phyloP scores from a whole-genome alignment of 2,797 vertebrate genomes.

The Scolopax rusticola region DNA sequence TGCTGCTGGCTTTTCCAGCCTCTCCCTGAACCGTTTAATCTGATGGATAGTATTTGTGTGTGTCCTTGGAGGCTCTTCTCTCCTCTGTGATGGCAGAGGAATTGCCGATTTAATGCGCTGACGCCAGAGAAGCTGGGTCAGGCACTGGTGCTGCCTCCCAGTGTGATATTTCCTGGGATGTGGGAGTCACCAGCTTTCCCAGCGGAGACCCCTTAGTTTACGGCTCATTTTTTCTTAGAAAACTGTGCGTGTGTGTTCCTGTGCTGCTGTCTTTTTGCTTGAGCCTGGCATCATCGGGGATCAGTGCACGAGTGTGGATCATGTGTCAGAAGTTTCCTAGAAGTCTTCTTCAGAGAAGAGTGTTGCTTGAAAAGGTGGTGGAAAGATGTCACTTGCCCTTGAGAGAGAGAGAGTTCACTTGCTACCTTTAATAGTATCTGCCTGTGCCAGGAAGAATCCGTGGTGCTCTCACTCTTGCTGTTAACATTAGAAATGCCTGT shows the following conservation, averaged over 20 bases:
- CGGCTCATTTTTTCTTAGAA: background rate
- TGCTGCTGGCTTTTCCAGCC: background rate
- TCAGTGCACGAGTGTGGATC: rapidly evolving
- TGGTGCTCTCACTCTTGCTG: background rate
- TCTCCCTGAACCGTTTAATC: background rate
- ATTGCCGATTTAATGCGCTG: background rate
- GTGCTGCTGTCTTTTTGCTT: rapidly evolving
- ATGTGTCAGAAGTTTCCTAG: conserved; percentile 14
- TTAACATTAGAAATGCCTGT: background rate
- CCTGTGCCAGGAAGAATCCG: background rate
- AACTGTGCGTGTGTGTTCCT: background rate
- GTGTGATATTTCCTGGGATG: background rate
- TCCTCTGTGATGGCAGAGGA: background rate
- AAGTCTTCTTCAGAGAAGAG: conserved; percentile 7
- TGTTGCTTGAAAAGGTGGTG: background rate
- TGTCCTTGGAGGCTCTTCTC: background rate
- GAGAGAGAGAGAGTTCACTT: background rate
- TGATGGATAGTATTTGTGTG: background rate
- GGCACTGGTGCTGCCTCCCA: background rate
- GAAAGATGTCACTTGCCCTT: background rate
- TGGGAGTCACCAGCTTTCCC: background rate
- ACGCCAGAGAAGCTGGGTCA: background rate
- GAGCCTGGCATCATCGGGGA: background rate
- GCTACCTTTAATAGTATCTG: background rate
- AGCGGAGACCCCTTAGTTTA: background rate